Evolutionary conservation across 1,140 invertebrate genomes (phyloP).

Genomic region (Atta cephalotes): DNA sequence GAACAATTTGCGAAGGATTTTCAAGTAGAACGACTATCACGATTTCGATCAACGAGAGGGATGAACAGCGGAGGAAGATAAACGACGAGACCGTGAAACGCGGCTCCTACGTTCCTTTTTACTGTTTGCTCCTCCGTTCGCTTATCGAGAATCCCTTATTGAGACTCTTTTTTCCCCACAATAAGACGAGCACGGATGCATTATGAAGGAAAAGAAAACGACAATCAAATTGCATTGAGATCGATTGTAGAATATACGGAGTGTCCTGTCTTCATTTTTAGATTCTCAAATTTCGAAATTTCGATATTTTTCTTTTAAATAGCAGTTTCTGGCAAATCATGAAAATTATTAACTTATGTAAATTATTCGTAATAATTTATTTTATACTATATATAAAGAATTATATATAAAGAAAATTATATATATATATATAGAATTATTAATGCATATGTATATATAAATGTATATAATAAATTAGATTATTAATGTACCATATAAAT

Average conservation of each 20-base stretch:
- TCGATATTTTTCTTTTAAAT: not conserved
- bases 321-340: not conserved
- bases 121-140: constrained; percentile 29
- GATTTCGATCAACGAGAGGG: constrained; percentile 25
- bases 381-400: too few relatives aligned
- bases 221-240: constrained; percentile 23
- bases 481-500: too few relatives aligned
- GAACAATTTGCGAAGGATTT: constrained; percentile 47
- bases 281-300: not conserved
- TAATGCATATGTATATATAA: too few relatives aligned
- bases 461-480: too few relatives aligned
- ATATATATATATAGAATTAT: too few relatives aligned
- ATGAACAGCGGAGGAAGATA: constrained; percentile 13
- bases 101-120: constrained; percentile 31
- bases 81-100: constrained; percentile 27
- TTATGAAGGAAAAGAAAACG: constrained; percentile 19
- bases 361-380: not conserved
- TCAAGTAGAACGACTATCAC: constrained; percentile 46
- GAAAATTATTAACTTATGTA: not conserved
- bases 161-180: not conserved
- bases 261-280: not conserved
- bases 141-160: constrained; percentile 49
- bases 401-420: too few relatives aligned
- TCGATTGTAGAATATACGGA: not conserved
- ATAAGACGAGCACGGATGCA: constrained; percentile 41